phyloP scores from a whole-genome alignment of 2,113 vertebrate genomes.

The Brachionichthys hirsutus region DNA sequence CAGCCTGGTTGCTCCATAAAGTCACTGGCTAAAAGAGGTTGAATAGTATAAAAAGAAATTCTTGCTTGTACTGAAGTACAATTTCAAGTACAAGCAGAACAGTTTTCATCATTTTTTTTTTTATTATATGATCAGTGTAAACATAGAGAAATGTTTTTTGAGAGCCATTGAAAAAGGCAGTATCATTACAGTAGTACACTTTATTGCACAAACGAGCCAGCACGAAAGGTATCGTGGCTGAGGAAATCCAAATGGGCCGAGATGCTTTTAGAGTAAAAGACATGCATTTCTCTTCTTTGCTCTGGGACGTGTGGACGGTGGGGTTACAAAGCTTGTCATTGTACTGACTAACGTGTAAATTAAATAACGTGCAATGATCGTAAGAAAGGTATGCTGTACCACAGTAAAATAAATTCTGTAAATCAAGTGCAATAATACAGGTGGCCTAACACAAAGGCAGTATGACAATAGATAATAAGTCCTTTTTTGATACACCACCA shows the following conservation, averaged over 20 bases:
- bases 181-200: constrained; percentile 32
- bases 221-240: neutral
- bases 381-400: constrained; percentile 13
- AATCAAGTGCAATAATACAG: constrained; percentile 36
- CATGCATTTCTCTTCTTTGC: constrained; percentile 67
- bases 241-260: constrained; percentile 9
- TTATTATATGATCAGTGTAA: constrained; percentile 7
- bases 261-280: constrained; percentile 34
- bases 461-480: constrained; percentile 9
- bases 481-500: neutral
- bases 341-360: constrained; percentile 5
- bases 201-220: constrained; percentile 39
- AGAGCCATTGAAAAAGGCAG: constrained; percentile 22
- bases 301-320: no score
- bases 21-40: constrained; percentile 44
- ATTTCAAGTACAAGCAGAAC: constrained; percentile 9
- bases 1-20: constrained; percentile 58
- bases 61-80: constrained; percentile 4
- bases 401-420: constrained; percentile 21
- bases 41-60: constrained; percentile 10
- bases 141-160: neutral
- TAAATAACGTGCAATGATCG: constrained; percentile 42
- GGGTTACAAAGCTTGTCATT: no score
- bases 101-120: neutral
- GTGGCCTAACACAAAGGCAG: constrained; percentile 6